Evolutionary conservation across 2,797 vertebrate genomes (phyloP).

Genomic region (Distichodus sexfasciatus): DNA sequence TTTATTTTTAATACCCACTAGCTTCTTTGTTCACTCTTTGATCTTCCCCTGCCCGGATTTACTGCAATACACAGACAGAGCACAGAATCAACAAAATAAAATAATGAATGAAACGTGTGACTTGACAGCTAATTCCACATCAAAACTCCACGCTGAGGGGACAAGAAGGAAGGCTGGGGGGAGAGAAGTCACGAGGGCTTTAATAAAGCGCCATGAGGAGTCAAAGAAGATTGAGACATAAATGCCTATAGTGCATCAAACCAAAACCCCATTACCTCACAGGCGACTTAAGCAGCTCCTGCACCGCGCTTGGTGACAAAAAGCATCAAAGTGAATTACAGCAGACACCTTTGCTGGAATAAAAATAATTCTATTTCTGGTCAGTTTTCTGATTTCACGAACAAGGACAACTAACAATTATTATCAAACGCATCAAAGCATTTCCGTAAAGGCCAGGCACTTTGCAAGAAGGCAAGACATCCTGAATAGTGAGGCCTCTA

Average conservation of each 20-base stretch:
- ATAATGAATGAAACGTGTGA: constrained; percentile 58
- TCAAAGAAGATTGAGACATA: neutral
- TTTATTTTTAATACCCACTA: constrained; percentile 77
- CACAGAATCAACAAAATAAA: constrained; percentile 54
- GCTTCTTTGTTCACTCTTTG: constrained; percentile 73
- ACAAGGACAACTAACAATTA: neutral
- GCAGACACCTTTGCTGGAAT: constrained; percentile 3
- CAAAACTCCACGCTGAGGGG: constrained; percentile 53
- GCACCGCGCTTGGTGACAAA: neutral
- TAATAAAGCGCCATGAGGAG: constrained; percentile 8
- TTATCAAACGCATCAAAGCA: neutral
- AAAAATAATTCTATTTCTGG: constrained; percentile 16
- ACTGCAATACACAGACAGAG: constrained; percentile 54
- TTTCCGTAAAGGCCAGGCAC: neutral
- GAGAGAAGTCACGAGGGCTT: neutral
- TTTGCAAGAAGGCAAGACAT: too few relatives aligned
- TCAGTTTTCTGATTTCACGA: constrained; percentile 1
- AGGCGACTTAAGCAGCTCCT: neutral
- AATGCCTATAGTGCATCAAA: neutral
- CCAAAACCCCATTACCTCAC: neutral
- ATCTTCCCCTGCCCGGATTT: constrained; percentile 71
- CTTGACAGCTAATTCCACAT: constrained; percentile 66
- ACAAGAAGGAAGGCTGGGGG: neutral
- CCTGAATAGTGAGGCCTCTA: too few relatives aligned
- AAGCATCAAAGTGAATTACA: constrained; percentile 15